A percentile compares a stretch with the other conserved stretches of the same genome.
Evolutionary conservation across 2,113 vertebrate genomes (phyloP).

Genomic region (Ploceus nigricollis): DNA sequence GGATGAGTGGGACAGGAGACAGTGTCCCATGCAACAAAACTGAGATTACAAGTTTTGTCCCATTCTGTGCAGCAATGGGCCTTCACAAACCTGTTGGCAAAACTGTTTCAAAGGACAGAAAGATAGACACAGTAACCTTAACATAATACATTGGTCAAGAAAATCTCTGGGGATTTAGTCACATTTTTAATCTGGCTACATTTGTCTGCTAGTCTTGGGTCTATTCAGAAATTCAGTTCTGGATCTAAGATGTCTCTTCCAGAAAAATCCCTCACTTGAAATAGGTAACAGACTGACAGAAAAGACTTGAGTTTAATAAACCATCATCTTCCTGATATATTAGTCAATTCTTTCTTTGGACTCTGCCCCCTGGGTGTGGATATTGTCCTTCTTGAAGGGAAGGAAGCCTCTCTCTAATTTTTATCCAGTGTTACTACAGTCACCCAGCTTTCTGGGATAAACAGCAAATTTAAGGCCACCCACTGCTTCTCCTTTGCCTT

Average conservation of each 20-base stretch:
- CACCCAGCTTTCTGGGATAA: not conserved
- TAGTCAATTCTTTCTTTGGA: not conserved
- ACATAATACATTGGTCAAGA: not conserved
- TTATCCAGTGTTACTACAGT: not conserved
- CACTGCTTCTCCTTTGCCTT: not conserved
- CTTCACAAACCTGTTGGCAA: not conserved
- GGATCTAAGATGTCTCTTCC: not conserved
- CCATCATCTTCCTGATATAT: not conserved
- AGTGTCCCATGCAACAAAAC: not conserved
- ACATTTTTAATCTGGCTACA: not conserved
- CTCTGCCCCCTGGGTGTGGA: not conserved
- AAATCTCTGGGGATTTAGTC: not conserved
- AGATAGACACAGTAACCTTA: not conserved
- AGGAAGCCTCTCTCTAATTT: not conserved
- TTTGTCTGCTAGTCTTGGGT: not conserved
- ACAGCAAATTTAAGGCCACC: not conserved
- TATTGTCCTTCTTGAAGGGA: not conserved
- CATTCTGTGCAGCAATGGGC: rapidly evolving
- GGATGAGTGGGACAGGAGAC: not conserved
- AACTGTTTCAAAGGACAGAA: not conserved
- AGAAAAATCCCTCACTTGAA: not conserved
- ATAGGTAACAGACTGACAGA: not conserved
- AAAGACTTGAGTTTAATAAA: not conserved
- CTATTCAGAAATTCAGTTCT: not conserved
- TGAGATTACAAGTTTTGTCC: not conserved